phyloP scores from a whole-genome alignment of 2,888 invertebrate genomes.

The Germaria angustata region DNA sequence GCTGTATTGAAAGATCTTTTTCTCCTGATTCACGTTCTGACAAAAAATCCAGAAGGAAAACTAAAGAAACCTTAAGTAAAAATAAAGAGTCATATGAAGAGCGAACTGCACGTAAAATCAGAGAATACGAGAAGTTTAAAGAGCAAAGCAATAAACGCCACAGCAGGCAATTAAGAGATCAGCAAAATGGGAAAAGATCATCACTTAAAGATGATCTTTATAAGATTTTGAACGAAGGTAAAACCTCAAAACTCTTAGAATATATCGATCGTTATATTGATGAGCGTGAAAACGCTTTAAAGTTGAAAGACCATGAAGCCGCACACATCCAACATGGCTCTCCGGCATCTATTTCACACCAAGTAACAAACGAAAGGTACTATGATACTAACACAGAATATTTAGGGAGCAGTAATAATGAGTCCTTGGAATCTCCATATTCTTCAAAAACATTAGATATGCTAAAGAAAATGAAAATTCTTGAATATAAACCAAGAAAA shows the following conservation, averaged over 20 bases:
- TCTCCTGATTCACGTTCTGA: background rate
- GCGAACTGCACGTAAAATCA: background rate
- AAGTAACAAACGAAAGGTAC: background rate
- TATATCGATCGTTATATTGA: constrained; percentile 22
- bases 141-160: background rate
- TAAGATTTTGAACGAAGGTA: background rate
- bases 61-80: background rate
- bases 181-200: background rate
- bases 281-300: background rate
- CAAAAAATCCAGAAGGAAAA: background rate
- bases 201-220: background rate
- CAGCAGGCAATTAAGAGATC: background rate
- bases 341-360: background rate
- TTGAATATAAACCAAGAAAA: constrained; percentile 59
- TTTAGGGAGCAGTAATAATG: background rate
- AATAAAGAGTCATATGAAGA: background rate
- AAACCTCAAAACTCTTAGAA: background rate
- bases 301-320: background rate
- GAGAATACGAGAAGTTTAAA: constrained; percentile 4
- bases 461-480: constrained; percentile 63
- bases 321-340: background rate
- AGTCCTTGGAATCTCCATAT: constrained; percentile 16
- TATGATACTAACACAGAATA: background rate
- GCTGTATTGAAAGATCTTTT: background rate
- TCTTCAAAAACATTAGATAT: constrained; percentile 62